phyloP scores from a whole-genome alignment of 2,888 invertebrate genomes.

The Apamea sordens region DNA sequence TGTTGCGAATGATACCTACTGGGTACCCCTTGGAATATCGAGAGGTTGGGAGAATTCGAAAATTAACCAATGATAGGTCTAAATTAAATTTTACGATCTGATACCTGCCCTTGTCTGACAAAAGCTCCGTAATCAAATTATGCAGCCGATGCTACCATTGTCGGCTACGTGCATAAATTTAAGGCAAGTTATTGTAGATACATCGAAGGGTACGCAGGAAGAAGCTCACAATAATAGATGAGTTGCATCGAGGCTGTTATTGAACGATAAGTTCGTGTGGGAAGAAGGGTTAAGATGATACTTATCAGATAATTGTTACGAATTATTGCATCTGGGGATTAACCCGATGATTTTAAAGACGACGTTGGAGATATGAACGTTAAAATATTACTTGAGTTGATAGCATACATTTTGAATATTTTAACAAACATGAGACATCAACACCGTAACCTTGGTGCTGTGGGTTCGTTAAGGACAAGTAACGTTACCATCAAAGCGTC shows the following conservation, averaged over 20 bases:
- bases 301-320: constrained; percentile 90
- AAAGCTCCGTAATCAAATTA: constrained; percentile 89
- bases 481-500: constrained; percentile 83
- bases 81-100: constrained; percentile 90
- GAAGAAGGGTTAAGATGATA: constrained; percentile 88
- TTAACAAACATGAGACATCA: constrained; percentile 55
- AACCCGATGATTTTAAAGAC: constrained; percentile 61
- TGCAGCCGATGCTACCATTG: constrained; percentile 89
- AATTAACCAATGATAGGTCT: constrained; percentile 90
- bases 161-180: constrained; percentile 88
- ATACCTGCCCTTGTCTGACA: constrained; percentile 88
- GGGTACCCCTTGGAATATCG: constrained; percentile 78
- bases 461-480: constrained; percentile 73
- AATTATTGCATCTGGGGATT: constrained; percentile 84
- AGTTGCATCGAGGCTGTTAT: constrained; percentile 84
- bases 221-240: constrained; percentile 82
- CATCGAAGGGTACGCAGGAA: constrained; percentile 83
- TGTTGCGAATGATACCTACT: constrained; percentile 85
- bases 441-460: constrained; percentile 36
- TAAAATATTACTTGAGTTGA: constrained; percentile 56
- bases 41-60: constrained; percentile 87
- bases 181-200: constrained; percentile 86
- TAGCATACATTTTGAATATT: constrained; percentile 53
- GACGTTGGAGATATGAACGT: constrained; percentile 44
- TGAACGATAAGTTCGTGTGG: constrained; percentile 85